These are phyloP conservation scores for human (Homo sapiens) DNA, from an alignment of 2,113 vertebrate species.

Conservation along the genomic window DNA sequence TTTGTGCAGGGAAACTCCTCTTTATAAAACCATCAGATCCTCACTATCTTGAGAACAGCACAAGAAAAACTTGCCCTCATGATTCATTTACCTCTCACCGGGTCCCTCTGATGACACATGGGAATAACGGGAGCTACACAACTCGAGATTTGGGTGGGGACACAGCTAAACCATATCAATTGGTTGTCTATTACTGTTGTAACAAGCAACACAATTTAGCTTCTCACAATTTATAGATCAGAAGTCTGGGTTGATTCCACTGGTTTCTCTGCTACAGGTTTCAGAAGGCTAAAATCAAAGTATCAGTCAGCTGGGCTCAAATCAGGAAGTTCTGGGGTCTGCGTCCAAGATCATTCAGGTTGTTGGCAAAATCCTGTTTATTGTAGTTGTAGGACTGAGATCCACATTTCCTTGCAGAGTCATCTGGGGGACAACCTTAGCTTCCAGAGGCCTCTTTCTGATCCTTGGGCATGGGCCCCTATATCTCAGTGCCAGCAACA, in stretches of 20 bases:
- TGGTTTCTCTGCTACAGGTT: not conserved
- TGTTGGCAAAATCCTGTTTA: not conserved
- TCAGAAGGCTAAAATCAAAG: not conserved
- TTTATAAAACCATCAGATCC: too few species aligned
- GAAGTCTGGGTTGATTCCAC: not conserved
- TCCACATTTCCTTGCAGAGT: not conserved
- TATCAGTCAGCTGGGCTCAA: not conserved
- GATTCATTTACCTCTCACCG: too few species aligned
- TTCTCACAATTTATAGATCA: not conserved
- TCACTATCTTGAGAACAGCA: too few species aligned
- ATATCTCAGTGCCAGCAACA: not conserved
- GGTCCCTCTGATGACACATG: too few species aligned
- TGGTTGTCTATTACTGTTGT: not conserved
- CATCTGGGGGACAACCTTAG: not conserved
- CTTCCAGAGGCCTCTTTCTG: not conserved
- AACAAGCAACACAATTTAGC: slow-evolving; percentile 6
- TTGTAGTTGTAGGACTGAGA: not conserved
- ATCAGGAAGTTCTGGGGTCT: not conserved
- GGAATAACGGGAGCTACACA: too few species aligned
- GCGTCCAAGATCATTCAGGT: not conserved
- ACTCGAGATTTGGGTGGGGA: too few species aligned
- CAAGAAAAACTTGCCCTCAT: too few species aligned
- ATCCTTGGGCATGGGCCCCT: not conserved
- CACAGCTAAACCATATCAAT: too few species aligned
- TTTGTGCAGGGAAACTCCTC: too few species aligned